Base-by-base conservation (phyloP, 1,140 invertebrate genomes). In the Brachystomella parvula region DNA sequence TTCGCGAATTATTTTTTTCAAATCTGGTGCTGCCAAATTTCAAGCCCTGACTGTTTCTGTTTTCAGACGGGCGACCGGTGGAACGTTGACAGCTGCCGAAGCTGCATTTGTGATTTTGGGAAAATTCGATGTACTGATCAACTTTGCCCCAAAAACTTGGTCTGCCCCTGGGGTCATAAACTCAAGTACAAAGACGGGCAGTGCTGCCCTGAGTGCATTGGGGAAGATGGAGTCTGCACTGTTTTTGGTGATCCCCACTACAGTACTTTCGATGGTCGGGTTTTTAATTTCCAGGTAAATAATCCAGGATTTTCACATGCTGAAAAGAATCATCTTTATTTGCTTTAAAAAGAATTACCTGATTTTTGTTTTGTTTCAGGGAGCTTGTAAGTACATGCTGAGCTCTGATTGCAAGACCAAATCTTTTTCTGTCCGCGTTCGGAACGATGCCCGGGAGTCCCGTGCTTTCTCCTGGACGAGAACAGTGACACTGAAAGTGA, bases 181-280 rank as follows among this genome's bases (percentile, higher is more conserved):
- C 75, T 87, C 17, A 83, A 86, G 32, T 84, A 86, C 47, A 77
- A 83, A 1, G 83, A 86, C 6, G 89, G 88, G 29, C 86, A 91
- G 67, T 96, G 92, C 76, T 96, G 93, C 78, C 84, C 87, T 1
- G 84, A 86, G 71, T 96, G 93, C 77, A 83, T 90, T 30, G 88
- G 92, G 77, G 86, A 82, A 63, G 89, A 93, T 62, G 91, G 90
- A 3, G 87, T 92, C 0, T 96, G 93, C 77, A 90, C 89, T 0
- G 91, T 93, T 0, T 96, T 92, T 76, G 92, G 92, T 1, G 92
- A 96, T 78, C 91, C 92, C 0, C 92, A 96, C 75, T 96, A 94
- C 76, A 85, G 88, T 71, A 94, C 92, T 3, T 96, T 95, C 76
- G 94, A 96, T 75, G 92, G 92, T 24, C 87, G 88, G 74, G 89